Conservation (phyloP, 2,888 invertebrate genomes). For the Teinopalpus imperialis region DNA sequence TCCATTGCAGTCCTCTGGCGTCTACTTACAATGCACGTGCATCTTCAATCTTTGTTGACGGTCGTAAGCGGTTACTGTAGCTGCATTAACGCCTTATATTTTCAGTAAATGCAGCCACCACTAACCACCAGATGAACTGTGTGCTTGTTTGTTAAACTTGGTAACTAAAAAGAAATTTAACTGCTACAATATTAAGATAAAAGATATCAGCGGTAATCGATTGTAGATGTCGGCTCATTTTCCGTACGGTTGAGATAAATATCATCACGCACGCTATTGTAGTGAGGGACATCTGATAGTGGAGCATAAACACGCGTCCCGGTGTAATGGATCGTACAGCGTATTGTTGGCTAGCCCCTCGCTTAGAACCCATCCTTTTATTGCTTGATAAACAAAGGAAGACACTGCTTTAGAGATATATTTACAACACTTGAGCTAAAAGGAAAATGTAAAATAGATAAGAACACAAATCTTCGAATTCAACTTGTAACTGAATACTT, state of each 20-base stretch:
- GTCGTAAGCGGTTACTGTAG: too few relatives aligned
- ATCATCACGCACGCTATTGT: constrained; percentile 23
- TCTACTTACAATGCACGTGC: too few relatives aligned
- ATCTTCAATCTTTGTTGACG: too few relatives aligned
- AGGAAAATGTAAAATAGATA: too few relatives aligned
- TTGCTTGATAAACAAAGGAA: constrained; percentile 12
- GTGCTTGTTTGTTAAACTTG: too few relatives aligned
- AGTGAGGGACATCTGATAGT: constrained; percentile 29
- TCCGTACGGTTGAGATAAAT: constrained; percentile 21
- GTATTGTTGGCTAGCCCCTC: constrained; percentile 14
- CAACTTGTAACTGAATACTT: too few relatives aligned
- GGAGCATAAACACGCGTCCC: constrained; percentile 9
- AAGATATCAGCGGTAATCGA: constrained; percentile 5
- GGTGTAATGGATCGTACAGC: constrained; percentile 16
- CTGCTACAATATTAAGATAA: background rate
- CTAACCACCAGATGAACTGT: too few relatives aligned
- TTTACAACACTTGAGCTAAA: background rate
- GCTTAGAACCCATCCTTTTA: constrained; percentile 9
- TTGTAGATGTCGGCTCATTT: constrained; percentile 8
- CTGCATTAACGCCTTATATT: too few relatives aligned
- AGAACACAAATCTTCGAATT: too few relatives aligned
- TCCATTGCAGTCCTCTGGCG: too few relatives aligned
- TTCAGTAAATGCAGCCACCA: too few relatives aligned
- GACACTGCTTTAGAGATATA: background rate
- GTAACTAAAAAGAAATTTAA: too few relatives aligned